Conservation (phyloP, 30 jellyfish, hydroid and myxozoan species). For the Rhopilema esculentum region DNA sequence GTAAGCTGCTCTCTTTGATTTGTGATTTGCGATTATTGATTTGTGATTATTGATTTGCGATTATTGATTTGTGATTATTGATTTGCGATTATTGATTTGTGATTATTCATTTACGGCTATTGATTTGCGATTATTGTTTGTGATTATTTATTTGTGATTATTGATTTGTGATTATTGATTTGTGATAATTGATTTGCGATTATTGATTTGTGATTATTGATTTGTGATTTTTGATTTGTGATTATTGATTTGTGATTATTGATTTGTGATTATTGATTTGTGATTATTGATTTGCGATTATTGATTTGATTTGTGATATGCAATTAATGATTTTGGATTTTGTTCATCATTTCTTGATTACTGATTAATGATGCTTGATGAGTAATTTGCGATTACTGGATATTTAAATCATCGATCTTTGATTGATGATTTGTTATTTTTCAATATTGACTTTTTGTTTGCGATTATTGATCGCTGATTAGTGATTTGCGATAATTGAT, state of each 20-base stretch:
- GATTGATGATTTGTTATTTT: neutral
- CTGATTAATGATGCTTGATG: neutral
- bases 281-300: neutral
- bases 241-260: neutral
- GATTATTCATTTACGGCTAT: neutral
- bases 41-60: neutral
- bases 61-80: neutral
- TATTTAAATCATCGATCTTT: neutral
- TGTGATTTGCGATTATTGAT: no score
- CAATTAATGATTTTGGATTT: neutral
- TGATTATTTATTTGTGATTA: neutral
- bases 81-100: neutral
- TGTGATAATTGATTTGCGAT: neutral
- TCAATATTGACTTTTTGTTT: no score
- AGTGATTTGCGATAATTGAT: neutral
- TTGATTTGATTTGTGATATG: neutral
- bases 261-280: neutral
- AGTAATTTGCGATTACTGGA: neutral
- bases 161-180: neutral
- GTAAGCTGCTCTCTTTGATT: constrained; percentile 29
- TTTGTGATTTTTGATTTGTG: neutral
- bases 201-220: neutral
- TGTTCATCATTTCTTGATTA: no score
- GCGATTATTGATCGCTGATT: neutral
- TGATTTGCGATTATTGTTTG: no score